These are phyloP conservation scores for Cheilosia grossa DNA, from an alignment of 2,888 invertebrate genomes.

Conservation along the genomic window DNA sequence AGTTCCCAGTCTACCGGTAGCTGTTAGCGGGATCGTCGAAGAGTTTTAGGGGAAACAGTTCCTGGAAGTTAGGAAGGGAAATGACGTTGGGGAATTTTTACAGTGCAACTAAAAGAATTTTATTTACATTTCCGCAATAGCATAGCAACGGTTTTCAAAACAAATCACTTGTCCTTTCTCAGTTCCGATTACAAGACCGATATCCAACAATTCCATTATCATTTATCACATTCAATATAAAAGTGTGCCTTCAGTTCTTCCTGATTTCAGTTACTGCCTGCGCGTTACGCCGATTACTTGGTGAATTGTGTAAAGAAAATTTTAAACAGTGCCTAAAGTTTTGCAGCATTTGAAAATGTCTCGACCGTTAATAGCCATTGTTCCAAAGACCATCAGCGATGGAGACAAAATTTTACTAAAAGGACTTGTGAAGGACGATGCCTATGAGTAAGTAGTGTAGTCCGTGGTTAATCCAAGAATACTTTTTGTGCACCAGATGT, in stretches of 20 bases:
- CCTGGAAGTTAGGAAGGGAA: slow-evolving; percentile 47
- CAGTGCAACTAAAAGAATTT: slow-evolving; percentile 8
- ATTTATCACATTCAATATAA: slow-evolving; percentile 37
- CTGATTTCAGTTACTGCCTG: slow-evolving; percentile 44
- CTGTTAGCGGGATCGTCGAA: not conserved
- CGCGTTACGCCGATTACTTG: slow-evolving; percentile 19
- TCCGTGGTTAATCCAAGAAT: not conserved
- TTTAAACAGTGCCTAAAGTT: slow-evolving; percentile 15
- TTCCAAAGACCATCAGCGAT: slow-evolving; percentile 77
- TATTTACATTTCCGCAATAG: slow-evolving; percentile 41
- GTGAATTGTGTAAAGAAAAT: not conserved
- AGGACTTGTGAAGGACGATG: slow-evolving; percentile 78
- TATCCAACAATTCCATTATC: slow-evolving; percentile 12
- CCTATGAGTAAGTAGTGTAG: slow-evolving; percentile 80
- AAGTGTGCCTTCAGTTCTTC: slow-evolving; percentile 43
- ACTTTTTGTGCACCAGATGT: not conserved
- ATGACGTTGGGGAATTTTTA: slow-evolving; percentile 47
- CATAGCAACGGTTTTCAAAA: slow-evolving; percentile 62
- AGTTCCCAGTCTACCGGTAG: slow-evolving; percentile 61
- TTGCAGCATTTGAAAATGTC: slow-evolving; percentile 76
- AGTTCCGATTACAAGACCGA: not conserved
- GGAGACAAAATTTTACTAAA: slow-evolving; percentile 79
- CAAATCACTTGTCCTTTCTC: slow-evolving; percentile 59
- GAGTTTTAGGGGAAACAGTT: slow-evolving; percentile 19
- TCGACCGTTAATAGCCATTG: slow-evolving; percentile 77